These are phyloP conservation scores for Melanocharis versteri DNA, from an alignment of 2,113 vertebrate species.

Conservation along the genomic window DNA sequence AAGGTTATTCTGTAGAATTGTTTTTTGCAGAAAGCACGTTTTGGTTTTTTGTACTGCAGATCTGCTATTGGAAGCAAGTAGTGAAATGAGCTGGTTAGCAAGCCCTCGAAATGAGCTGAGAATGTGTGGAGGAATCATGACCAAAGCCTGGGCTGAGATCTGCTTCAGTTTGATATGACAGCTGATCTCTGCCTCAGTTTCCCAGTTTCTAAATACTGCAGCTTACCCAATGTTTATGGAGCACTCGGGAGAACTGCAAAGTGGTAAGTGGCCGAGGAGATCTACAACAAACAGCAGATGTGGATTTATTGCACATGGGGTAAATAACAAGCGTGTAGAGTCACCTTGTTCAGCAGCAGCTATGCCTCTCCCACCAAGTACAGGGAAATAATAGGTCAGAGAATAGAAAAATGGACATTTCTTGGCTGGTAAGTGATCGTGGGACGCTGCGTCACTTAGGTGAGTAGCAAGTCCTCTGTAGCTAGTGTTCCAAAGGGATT, in stretches of 20 bases:
- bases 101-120: neutral
- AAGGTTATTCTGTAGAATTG: conserved; percentile 1
- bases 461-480: neutral
- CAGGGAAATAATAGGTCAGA: neutral
- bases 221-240: neutral
- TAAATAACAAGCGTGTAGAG: neutral
- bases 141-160: neutral
- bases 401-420: neutral
- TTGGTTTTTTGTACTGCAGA: neutral
- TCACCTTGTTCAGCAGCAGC: neutral
- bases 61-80: neutral
- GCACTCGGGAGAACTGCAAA: neutral
- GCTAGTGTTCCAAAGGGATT: neutral
- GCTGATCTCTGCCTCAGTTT: neutral
- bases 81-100: neutral
- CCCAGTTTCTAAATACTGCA: neutral
- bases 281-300: neutral
- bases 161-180: neutral
- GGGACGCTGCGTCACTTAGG: neutral
- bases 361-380: neutral
- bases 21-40: neutral
- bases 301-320: neutral
- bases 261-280: neutral
- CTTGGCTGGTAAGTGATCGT: accelerated
- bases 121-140: neutral